Percentiles rank a stretch among this genome's conserved stretches.
These are phyloP conservation scores for Zaprionus lachaisei DNA, from an alignment of 1,140 invertebrate genomes.

Conservation along the genomic window DNA sequence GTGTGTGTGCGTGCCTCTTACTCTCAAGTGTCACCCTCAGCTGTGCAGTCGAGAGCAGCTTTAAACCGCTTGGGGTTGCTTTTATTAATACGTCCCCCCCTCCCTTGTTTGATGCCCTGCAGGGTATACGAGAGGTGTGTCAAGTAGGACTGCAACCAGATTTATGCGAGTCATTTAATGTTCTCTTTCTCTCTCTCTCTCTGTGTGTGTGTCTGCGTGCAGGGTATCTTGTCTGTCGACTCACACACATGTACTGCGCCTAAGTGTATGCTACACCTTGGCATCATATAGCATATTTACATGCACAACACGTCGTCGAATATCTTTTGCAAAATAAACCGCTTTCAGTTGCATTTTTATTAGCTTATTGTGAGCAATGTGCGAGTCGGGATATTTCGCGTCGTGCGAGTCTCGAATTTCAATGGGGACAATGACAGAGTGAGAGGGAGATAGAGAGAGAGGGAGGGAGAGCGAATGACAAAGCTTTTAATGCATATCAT, in stretches of 20 bases:
- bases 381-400: slow-evolving; percentile 50
- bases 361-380: slow-evolving; percentile 70
- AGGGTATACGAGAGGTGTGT: background rate
- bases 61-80: slow-evolving; percentile 31
- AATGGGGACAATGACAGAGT: slow-evolving; percentile 44
- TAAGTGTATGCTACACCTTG: slow-evolving; percentile 56
- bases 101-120: slow-evolving; percentile 7
- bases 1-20: slow-evolving; percentile 19
- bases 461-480: slow-evolving; percentile 7
- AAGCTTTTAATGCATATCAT: slow-evolving; percentile 20
- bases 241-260: slow-evolving; percentile 11
- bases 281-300: slow-evolving; percentile 54
- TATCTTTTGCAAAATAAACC: slow-evolving; percentile 71
- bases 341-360: slow-evolving; percentile 82
- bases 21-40: slow-evolving; percentile 15
- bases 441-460: background rate
- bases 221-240: slow-evolving; percentile 24
- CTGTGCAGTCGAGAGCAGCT: slow-evolving; percentile 8
- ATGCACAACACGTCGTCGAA: slow-evolving; percentile 71
- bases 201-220: background rate
- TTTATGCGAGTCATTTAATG: background rate
- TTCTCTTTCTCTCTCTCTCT: background rate
- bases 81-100: slow-evolving; percentile 42
- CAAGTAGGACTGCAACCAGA: background rate
- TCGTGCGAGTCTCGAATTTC: slow-evolving; percentile 56